These are phyloP conservation scores for Cotesia chilonis DNA, from an alignment of 1,140 invertebrate genomes.

Conservation along the genomic window DNA sequence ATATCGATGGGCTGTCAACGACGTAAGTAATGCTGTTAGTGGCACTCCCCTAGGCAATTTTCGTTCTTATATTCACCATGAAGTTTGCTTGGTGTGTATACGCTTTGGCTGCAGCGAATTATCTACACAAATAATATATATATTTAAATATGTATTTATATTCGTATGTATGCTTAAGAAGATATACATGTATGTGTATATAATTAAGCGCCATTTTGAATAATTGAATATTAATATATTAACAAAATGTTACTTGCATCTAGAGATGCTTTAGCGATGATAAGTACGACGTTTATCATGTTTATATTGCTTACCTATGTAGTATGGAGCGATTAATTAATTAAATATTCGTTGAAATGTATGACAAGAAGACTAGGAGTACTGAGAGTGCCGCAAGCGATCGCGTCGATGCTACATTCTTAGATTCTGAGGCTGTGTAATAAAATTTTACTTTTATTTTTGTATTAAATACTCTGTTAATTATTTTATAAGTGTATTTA, in stretches of 20 bases:
- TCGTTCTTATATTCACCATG: slow-evolving; percentile 50
- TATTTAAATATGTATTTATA: too few species aligned
- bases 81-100: slow-evolving; percentile 56
- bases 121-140: slow-evolving; percentile 41
- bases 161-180: background rate
- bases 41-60: slow-evolving; percentile 44
- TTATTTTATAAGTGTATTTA: background rate
- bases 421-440: slow-evolving; percentile 41
- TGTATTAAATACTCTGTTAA: background rate
- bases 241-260: background rate
- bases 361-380: slow-evolving; percentile 54
- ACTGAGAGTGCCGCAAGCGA: slow-evolving; percentile 40
- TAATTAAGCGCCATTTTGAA: slow-evolving; percentile 1
- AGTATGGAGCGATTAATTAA: slow-evolving; percentile 47
- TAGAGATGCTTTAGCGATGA: background rate
- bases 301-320: slow-evolving; percentile 45
- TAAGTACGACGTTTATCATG: background rate
- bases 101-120: slow-evolving; percentile 64
- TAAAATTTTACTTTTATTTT: slow-evolving; percentile 10
- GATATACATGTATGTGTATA: slow-evolving; percentile 17
- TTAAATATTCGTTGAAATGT: slow-evolving; percentile 54
- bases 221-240: slow-evolving; percentile 1
- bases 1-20: background rate
- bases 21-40: slow-evolving; percentile 25
- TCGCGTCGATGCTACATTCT: slow-evolving; percentile 31